Base-by-base conservation (phyloP, 2,888 invertebrate genomes). In the Auanema sp. region DNA sequence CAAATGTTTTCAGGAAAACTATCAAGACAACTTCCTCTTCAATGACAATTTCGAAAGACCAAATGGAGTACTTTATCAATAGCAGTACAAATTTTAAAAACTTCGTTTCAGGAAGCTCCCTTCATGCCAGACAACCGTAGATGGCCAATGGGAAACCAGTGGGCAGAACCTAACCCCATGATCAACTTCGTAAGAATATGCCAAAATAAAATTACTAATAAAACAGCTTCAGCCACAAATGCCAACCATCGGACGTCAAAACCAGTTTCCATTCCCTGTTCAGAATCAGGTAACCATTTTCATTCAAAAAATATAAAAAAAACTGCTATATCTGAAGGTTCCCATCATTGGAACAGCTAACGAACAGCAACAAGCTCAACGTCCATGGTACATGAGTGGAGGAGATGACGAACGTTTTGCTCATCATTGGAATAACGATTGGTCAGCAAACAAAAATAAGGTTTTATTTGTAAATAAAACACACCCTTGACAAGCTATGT, bases 381-480 rank as follows among this genome's bases (percentile, higher is more conserved):
- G 42, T 10, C 64, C 64, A 14, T 64, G 64, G 64, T 64, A 64
- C 43, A 59, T 64, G 55, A 18, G 60, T 1, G 41, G 14, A 2
- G 64, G 54, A 14, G 58, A 63, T n/a, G n/a, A 16, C 8, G 21
- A 52, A 23, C 23, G 24, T 18, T 21, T 21, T 47, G 5, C 52
- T 11, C 58, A 43, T 6, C 47, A 18, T n/a, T 56, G 54, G 58
- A 16, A 44, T 47, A 58, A 63, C 14, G 47, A 58, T 18, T 58
- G 58, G 58, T 21, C 21, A 5, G 10, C 47, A 47, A 47, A 47
- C 21, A 16, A 16, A 10, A 47, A 47, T 5, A 47, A 47, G 16
- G 47, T 21, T 18, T 16, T 47, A 5, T 47, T 18, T 47, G 47
- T 21, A 47, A 47, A 47, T 8, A 16, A 52, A 16, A 52, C 21